These are phyloP conservation scores for Distichodus sexfasciatus DNA, from an alignment of 2,797 vertebrate species.

Conservation along the genomic window DNA sequence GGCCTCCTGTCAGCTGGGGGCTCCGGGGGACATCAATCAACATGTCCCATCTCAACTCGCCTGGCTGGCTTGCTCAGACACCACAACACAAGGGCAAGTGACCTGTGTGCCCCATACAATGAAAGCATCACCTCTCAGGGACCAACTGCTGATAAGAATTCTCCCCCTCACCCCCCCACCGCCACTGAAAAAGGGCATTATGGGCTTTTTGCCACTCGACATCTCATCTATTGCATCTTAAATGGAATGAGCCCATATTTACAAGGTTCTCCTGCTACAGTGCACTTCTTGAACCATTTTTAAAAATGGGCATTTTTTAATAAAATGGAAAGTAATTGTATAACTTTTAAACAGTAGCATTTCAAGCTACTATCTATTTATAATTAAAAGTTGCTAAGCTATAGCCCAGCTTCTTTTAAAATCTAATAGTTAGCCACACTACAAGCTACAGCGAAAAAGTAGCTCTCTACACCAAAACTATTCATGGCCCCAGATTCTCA, in stretches of 20 bases:
- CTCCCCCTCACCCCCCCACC: background rate
- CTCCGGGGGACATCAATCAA: constrained; percentile 31
- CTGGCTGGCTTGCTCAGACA: background rate
- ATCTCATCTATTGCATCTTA: background rate
- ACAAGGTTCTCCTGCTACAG: no score
- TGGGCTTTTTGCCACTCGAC: background rate
- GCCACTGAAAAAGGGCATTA: background rate
- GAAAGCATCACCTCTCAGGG: background rate
- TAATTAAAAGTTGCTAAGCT: no score
- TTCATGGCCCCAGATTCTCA: no score
- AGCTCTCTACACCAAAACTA: no score
- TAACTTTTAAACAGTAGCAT: no score
- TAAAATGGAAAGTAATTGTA: no score
- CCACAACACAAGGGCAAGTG: background rate
- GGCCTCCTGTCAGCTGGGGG: constrained; percentile 15
- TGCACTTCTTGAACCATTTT: no score
- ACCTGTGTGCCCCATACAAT: background rate
- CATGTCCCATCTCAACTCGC: background rate
- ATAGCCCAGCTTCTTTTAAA: no score
- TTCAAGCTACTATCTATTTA: no score
- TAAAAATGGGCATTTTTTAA: no score
- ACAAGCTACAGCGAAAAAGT: no score
- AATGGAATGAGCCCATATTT: background rate
- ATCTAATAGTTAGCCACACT: no score
- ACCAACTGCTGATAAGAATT: background rate